Evolutionary conservation across 2,797 vertebrate species (phyloP).

Genomic region (Falco rusticolus): DNA sequence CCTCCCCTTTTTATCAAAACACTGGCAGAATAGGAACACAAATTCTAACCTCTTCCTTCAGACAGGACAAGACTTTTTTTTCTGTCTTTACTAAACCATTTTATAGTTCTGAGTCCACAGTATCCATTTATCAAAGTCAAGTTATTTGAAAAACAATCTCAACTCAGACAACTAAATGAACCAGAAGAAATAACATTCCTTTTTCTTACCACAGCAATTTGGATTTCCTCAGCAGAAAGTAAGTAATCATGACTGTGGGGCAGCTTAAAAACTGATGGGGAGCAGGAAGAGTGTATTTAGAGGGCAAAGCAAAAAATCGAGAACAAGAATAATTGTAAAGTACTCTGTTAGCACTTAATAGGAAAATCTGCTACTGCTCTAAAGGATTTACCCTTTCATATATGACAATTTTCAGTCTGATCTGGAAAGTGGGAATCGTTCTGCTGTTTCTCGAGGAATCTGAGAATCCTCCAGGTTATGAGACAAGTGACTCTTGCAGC

Average conservation of each 20-base stretch:
- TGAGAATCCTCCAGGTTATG: not conserved
- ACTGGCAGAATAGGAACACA: not conserved
- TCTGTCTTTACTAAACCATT: not conserved
- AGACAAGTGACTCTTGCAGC: not conserved
- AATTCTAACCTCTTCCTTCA: not conserved
- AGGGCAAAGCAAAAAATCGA: not conserved
- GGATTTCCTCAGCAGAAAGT: not conserved
- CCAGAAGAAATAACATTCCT: not conserved
- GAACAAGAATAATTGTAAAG: not conserved
- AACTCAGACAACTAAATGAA: not conserved
- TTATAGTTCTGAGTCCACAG: not conserved
- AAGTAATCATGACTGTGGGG: not conserved
- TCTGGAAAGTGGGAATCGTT: not conserved
- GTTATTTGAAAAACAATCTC: not conserved
- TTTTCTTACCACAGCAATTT: not conserved
- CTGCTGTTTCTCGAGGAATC: not conserved
- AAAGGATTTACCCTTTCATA: not conserved
- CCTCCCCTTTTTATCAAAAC: not conserved
- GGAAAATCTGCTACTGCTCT: not conserved
- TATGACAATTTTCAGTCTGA: not conserved
- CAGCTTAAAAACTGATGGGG: not conserved
- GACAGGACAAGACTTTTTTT: not conserved
- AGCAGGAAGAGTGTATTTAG: not conserved
- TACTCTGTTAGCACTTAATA: not conserved
- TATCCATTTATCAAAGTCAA: constrained; percentile 8